Conservation (phyloP, 2,888 invertebrate genomes). For the Thecophora atra region DNA sequence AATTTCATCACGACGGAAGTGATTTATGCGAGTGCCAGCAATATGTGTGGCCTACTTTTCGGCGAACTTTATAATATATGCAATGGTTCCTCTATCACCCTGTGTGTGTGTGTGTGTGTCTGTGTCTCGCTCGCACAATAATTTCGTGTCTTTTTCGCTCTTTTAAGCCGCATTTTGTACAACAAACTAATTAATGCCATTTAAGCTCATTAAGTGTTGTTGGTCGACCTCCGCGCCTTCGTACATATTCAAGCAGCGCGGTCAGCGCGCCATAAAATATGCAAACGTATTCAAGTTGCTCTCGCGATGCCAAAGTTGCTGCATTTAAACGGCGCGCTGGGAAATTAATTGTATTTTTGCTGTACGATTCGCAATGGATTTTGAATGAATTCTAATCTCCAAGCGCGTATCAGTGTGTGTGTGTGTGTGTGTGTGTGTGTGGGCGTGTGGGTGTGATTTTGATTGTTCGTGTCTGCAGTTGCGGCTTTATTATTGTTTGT, state of each 20-base stretch:
- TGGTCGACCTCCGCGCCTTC: background rate
- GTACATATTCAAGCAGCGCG: slow-evolving; percentile 13
- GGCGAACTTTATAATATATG: background rate
- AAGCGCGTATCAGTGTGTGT: slow-evolving; percentile 1
- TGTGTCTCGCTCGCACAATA: too few relatives aligned
- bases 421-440: slow-evolving; percentile 15
- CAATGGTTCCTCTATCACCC: too few relatives aligned
- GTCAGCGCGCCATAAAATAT: slow-evolving; percentile 27
- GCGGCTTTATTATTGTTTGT: background rate
- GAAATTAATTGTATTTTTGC: background rate
- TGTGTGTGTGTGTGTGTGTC: background rate
- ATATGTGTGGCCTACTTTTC: slow-evolving; percentile 2
- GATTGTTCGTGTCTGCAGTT: background rate
- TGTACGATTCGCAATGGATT: background rate
- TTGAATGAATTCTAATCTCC: background rate
- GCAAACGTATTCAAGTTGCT: slow-evolving; percentile 24
- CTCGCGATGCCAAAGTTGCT: background rate
- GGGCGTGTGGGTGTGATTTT: background rate
- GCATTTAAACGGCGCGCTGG: slow-evolving; percentile 11
- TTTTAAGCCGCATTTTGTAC: background rate
- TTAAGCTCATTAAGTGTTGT: slow-evolving; percentile 10
- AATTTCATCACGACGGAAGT: background rate
- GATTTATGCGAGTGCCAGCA: slow-evolving; percentile 23
- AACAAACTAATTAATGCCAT: slow-evolving; percentile 26
- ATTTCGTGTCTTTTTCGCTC: too few relatives aligned